Evolutionary conservation across 2,888 invertebrate species (phyloP).

Genomic region (Drosophila recens): DNA sequence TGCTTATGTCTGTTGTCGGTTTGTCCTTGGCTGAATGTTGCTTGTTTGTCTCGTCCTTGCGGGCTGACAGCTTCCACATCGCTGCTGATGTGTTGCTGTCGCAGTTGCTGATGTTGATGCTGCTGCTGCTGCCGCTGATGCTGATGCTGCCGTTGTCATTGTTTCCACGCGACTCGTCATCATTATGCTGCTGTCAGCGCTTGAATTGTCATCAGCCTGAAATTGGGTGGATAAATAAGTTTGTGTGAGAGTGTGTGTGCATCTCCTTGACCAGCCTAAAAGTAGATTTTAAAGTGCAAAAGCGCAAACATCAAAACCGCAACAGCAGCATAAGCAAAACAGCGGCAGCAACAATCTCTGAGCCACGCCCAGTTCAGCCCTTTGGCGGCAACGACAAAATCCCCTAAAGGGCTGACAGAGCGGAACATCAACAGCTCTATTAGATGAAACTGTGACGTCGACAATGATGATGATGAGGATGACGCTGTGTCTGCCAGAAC

Average conservation of each 20-base stretch:
- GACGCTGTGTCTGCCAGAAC: constrained; percentile 33
- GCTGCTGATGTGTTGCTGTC: constrained; percentile 30
- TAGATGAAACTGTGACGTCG: constrained; percentile 57
- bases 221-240: constrained; percentile 46
- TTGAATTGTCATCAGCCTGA: constrained; percentile 59
- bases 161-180: constrained; percentile 66
- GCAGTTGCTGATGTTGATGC: constrained; percentile 27
- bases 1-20: constrained; percentile 43
- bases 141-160: constrained; percentile 43
- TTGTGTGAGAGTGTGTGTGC: constrained; percentile 21
- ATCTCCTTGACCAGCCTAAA: constrained; percentile 50
- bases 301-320: constrained; percentile 76
- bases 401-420: constrained; percentile 74
- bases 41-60: constrained; percentile 71
- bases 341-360: constrained; percentile 49
- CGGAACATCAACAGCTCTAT: constrained; percentile 79
- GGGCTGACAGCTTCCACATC: constrained; percentile 65
- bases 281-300: constrained; percentile 57
- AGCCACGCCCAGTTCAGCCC: constrained; percentile 7
- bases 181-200: constrained; percentile 68
- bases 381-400: constrained; percentile 57
- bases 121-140: constrained; percentile 12
- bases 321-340: constrained; percentile 49
- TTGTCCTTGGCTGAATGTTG: constrained; percentile 49
- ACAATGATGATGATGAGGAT: constrained; percentile 10